These are phyloP conservation scores for Drosophila paucipuncta DNA, from an alignment of 2,888 invertebrate species.

Conservation along the genomic window DNA sequence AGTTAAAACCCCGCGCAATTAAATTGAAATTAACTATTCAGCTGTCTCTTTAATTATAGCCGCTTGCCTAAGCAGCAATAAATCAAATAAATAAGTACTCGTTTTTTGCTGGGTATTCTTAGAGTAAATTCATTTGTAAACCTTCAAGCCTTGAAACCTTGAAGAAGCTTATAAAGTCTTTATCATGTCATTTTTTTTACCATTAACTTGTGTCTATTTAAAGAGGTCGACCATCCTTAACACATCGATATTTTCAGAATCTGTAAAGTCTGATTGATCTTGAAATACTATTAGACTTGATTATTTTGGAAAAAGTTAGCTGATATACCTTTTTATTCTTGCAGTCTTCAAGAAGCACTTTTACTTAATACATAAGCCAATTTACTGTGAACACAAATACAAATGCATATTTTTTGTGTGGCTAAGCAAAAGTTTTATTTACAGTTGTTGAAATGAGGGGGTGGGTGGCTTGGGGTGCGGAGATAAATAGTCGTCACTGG, in stretches of 20 bases:
- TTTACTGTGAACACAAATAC: constrained; percentile 11
- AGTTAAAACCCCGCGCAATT: constrained; percentile 9
- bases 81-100: neutral
- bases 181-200: neutral
- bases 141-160: neutral
- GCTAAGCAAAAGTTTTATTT: constrained; percentile 49
- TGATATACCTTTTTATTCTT: neutral
- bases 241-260: too few relatives aligned
- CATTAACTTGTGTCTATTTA: neutral
- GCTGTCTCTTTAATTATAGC: constrained; percentile 9
- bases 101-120: neutral
- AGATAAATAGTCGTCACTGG: constrained; percentile 57
- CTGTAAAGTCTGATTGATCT: neutral
- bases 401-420: constrained; percentile 29
- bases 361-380: constrained; percentile 28
- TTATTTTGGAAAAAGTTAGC: neutral
- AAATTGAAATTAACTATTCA: constrained; percentile 2
- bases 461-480: neutral
- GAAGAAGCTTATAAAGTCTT: neutral
- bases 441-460: constrained; percentile 12
- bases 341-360: constrained; percentile 18
- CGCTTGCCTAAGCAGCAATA: neutral
- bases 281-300: neutral
- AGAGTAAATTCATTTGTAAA: neutral
- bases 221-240: neutral